These are phyloP conservation scores for Drosophila diplacantha DNA, from an alignment of 2,888 invertebrate species.

Conservation along the genomic window DNA sequence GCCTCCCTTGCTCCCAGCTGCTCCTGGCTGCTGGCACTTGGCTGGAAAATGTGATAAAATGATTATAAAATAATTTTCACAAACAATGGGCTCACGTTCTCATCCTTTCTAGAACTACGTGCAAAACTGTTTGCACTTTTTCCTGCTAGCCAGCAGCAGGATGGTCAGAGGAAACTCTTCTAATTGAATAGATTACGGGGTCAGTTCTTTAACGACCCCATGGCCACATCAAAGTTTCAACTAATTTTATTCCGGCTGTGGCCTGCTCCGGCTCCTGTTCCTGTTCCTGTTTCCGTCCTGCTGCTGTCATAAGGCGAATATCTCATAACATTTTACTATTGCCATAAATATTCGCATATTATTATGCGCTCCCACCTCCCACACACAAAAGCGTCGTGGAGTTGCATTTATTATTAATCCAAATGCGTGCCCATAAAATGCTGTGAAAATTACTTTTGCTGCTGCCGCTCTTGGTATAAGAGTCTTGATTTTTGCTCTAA, in stretches of 20 bases:
- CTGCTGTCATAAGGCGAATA: constrained; percentile 10
- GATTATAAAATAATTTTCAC: constrained; percentile 71
- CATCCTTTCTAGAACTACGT: constrained; percentile 41
- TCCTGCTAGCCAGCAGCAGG: constrained; percentile 15
- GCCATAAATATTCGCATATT: constrained; percentile 40
- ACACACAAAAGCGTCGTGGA: constrained; percentile 17
- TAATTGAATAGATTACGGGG: constrained; percentile 55
- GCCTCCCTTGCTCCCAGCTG: constrained; percentile 19
- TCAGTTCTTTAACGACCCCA: constrained; percentile 22
- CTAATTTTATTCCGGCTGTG: constrained; percentile 24
- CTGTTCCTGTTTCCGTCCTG: not conserved
- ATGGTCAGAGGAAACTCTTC: constrained; percentile 38
- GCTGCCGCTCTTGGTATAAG: not conserved
- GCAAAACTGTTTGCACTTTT: constrained; percentile 44
- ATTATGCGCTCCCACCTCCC: constrained; percentile 14
- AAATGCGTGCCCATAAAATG: constrained; percentile 53
- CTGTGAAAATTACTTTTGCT: constrained; percentile 42
- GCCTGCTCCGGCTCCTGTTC: not conserved
- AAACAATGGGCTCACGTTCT: constrained; percentile 56
- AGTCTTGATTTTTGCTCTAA: constrained; percentile 8
- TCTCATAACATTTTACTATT: constrained; percentile 44
- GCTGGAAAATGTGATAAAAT: constrained; percentile 69
- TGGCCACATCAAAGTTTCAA: constrained; percentile 23
- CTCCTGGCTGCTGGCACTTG: constrained; percentile 41
- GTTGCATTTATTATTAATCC: constrained; percentile 59